Percentiles rank a stretch among this genome's conserved stretches.
These are phyloP conservation scores for Byasa hedistus DNA, from an alignment of 2,888 invertebrate species.

Conservation along the genomic window DNA sequence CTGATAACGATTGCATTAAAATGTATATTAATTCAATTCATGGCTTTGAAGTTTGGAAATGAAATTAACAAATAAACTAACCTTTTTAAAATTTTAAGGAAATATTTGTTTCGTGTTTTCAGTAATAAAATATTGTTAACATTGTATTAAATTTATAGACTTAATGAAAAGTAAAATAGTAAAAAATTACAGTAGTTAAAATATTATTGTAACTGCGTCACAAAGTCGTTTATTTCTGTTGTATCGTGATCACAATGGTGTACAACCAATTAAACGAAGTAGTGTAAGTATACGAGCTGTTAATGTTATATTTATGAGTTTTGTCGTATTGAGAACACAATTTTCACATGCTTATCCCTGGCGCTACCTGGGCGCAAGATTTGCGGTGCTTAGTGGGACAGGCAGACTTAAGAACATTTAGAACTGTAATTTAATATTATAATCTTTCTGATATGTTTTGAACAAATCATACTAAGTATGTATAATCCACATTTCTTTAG, in stretches of 20 bases:
- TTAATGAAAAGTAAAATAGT: background rate
- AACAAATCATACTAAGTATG: background rate
- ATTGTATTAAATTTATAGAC: background rate
- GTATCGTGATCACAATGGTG: constrained; percentile 55
- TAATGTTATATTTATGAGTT: constrained; percentile 78
- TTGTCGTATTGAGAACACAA: constrained; percentile 58
- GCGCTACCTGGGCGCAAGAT: constrained; percentile 58
- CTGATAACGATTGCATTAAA: no score
- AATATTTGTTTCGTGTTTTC: no score
- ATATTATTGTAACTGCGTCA: constrained; percentile 22
- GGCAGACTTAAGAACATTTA: constrained; percentile 38
- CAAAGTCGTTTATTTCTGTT: constrained; percentile 20
- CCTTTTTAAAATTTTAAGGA: no score
- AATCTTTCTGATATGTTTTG: background rate
- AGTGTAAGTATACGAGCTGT: constrained; percentile 60
- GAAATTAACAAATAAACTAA: no score
- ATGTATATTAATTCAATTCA: no score
- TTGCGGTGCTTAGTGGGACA: constrained; percentile 48
- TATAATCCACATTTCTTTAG: no score
- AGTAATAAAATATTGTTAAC: no score
- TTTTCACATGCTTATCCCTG: constrained; percentile 73
- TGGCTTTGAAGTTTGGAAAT: no score
- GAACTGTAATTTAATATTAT: constrained; percentile 32
- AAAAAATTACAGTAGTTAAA: background rate
- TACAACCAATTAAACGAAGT: constrained; percentile 61